Percentiles rank a stretch among this genome's conserved stretches.
These are phyloP conservation scores for Chloromyia formosa DNA, from an alignment of 2,888 invertebrate species.

Conservation along the genomic window DNA sequence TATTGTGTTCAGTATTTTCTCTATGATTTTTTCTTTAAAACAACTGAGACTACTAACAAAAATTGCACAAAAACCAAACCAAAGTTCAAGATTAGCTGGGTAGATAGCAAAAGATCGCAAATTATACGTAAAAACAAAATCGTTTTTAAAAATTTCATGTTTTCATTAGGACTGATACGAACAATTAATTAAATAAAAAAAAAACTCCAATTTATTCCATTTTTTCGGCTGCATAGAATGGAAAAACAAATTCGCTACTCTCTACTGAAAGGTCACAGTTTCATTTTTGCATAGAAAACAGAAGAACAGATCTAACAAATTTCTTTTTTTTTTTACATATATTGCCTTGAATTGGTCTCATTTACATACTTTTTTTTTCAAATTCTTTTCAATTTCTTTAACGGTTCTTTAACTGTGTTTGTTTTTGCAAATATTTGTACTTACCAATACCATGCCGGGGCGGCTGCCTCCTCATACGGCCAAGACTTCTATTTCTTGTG, in stretches of 20 bases:
- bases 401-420: conserved; percentile 15
- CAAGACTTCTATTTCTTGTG: conserved; percentile 66
- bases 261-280: conserved; percentile 8
- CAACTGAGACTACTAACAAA: background rate
- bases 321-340: background rate
- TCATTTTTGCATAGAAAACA: conserved; percentile 5
- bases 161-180: background rate
- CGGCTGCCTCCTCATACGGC: conserved; percentile 66
- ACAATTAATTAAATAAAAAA: background rate
- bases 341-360: conserved; percentile 2
- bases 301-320: conserved; percentile 11
- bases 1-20: background rate
- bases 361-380: background rate
- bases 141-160: background rate
- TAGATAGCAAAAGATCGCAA: conserved; percentile 15
- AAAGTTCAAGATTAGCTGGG: conserved; percentile 1
- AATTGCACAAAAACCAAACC: conserved; percentile 24
- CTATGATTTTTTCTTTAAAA: background rate
- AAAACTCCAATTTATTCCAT: background rate
- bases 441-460: conserved; percentile 66
- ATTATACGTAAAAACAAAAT: conserved; percentile 19
- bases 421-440: conserved; percentile 51
- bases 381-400: too few relatives aligned
- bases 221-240: background rate
- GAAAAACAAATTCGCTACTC: background rate